These are phyloP conservation scores for Piprites chloris DNA, from an alignment of 2,113 vertebrate genomes.

Conservation along the genomic window DNA sequence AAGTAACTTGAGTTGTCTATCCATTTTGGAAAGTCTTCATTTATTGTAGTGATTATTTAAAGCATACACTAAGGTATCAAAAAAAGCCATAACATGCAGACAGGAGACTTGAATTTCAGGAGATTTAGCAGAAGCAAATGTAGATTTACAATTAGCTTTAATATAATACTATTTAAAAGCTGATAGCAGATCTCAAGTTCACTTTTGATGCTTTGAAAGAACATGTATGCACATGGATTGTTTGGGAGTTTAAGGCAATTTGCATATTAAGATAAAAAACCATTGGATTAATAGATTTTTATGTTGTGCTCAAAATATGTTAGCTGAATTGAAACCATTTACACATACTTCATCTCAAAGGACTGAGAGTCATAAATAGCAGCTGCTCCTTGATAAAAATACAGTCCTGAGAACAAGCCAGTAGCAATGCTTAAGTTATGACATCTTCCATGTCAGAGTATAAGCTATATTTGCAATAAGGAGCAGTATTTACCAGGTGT, in stretches of 20 bases:
- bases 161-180: slow-evolving; percentile 61
- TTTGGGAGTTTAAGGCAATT: slow-evolving; percentile 62
- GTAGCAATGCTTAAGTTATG: slow-evolving; percentile 56
- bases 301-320: slow-evolving; percentile 42
- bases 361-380: slow-evolving; percentile 56
- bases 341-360: slow-evolving; percentile 48
- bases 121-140: slow-evolving; percentile 64
- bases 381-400: slow-evolving; percentile 60
- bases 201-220: slow-evolving; percentile 27
- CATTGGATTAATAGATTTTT: not conserved
- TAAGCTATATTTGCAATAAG: slow-evolving; percentile 55
- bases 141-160: slow-evolving; percentile 64
- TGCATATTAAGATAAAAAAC: slow-evolving; percentile 48
- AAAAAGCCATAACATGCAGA: slow-evolving; percentile 52
- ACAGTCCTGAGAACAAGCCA: slow-evolving; percentile 60
- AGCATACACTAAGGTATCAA: slow-evolving; percentile 61
- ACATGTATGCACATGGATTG: not conserved
- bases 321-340: slow-evolving; percentile 48
- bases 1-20: slow-evolving; percentile 50
- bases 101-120: slow-evolving; percentile 31
- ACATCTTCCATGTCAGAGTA: slow-evolving; percentile 58
- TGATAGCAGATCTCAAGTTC: slow-evolving; percentile 33
- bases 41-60: slow-evolving; percentile 56
- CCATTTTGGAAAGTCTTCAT: slow-evolving; percentile 53
- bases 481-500: slow-evolving; percentile 53